A percentile compares a stretch with the other conserved stretches of the same genome.
Conservation (phyloP, 2,113 vertebrate genomes). For the Oenanthe melanoleuca region DNA sequence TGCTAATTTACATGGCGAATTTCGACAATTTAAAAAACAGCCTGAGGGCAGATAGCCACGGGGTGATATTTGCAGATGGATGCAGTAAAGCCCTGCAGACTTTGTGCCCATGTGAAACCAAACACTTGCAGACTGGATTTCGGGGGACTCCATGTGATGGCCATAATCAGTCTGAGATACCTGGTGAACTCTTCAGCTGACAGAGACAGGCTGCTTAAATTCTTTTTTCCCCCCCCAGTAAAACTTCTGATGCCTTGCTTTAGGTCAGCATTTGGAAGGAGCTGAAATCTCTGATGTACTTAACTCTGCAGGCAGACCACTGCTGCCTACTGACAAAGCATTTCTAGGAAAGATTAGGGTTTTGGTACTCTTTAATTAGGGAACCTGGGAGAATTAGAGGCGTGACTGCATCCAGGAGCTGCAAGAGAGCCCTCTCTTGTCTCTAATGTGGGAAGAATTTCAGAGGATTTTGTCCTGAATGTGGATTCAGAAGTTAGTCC, state of each 20-base stretch:
- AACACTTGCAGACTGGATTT: neutral
- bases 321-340: conserved; percentile 32
- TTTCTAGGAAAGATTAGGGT: conserved; percentile 21
- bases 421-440: neutral
- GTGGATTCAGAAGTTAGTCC: neutral
- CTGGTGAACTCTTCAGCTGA: neutral
- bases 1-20: neutral
- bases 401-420: neutral
- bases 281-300: conserved; percentile 20
- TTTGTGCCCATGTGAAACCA: neutral
- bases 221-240: neutral
- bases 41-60: neutral
- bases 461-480: neutral
- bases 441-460: neutral
- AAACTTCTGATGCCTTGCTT: neutral
- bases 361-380: conserved; percentile 34
- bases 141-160: neutral
- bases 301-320: neutral
- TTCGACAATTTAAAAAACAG: neutral
- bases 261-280: neutral
- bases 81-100: neutral
- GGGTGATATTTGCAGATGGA: neutral
- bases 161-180: neutral
- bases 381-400: conserved; percentile 12
- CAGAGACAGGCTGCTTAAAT: neutral